Percentiles rank a stretch among this genome's conserved stretches.
phyloP scores from a whole-genome alignment of 2,888 invertebrate species.

The Chaetoderma sp. region DNA sequence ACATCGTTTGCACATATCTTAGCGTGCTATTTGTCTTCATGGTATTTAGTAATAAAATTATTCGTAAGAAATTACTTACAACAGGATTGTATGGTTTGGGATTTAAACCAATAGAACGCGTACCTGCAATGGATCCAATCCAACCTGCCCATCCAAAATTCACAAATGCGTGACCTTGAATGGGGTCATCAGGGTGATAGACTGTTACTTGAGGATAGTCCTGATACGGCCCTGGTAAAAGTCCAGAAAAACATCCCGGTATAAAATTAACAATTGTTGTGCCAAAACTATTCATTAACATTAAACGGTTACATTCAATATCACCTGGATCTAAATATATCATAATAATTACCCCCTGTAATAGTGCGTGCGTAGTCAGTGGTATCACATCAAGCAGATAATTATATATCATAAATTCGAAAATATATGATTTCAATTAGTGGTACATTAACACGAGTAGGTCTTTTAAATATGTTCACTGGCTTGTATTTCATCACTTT shows the following conservation, averaged over 20 bases:
- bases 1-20: no score
- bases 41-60: neutral
- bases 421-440: no score
- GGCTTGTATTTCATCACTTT: no score
- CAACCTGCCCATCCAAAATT: conserved; percentile 55
- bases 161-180: conserved; percentile 45
- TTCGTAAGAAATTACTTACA: neutral
- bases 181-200: conserved; percentile 41
- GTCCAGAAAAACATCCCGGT: neutral
- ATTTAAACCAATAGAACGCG: neutral
- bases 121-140: conserved; percentile 56
- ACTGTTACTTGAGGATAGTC: conserved; percentile 53
- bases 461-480: no score
- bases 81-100: neutral
- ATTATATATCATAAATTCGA: no score
- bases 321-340: no score
- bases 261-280: neutral
- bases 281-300: neutral
- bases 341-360: no score
- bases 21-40: no score
- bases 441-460: no score
- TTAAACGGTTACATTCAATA: neutral
- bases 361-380: no score
- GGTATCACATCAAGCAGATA: no score
- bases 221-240: conserved; percentile 46